phyloP scores from a whole-genome alignment of 2,797 vertebrate genomes.

The Antrozous pallidus region DNA sequence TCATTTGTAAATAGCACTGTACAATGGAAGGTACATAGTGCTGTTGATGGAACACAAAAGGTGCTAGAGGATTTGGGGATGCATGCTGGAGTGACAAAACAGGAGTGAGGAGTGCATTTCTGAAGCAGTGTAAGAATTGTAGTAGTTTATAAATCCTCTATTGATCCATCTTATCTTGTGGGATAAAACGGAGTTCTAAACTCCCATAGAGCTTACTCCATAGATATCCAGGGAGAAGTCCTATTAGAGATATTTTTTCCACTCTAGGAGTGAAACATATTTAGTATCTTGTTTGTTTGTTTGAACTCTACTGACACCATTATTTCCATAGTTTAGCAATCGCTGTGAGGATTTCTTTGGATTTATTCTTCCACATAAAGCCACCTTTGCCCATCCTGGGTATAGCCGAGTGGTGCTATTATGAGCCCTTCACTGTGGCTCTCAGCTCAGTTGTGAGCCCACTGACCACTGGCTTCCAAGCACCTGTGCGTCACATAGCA shows the following conservation, averaged over 20 bases:
- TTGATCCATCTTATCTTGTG: neutral
- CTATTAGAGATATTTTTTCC: neutral
- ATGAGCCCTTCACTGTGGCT: neutral
- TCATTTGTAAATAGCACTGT: neutral
- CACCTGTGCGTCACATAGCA: neutral
- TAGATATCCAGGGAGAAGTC: neutral
- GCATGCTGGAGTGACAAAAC: neutral
- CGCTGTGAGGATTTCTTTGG: neutral
- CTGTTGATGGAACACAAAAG: neutral
- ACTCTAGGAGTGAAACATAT: neutral
- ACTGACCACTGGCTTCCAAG: neutral
- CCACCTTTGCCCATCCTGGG: neutral
- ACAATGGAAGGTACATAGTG: neutral
- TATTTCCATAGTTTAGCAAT: neutral
- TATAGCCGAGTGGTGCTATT: neutral
- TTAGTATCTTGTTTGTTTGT: neutral
- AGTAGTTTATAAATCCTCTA: neutral
- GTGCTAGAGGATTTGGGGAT: neutral
- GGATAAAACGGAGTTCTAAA: neutral
- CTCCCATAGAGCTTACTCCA: neutral
- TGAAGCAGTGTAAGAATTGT: neutral
- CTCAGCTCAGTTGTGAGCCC: neutral
- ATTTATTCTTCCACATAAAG: neutral
- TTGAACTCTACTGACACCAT: neutral
- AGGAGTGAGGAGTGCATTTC: neutral